Evolutionary conservation across 2,888 invertebrate genomes (phyloP).

Genomic region (Caenorhabditis sp.): DNA sequence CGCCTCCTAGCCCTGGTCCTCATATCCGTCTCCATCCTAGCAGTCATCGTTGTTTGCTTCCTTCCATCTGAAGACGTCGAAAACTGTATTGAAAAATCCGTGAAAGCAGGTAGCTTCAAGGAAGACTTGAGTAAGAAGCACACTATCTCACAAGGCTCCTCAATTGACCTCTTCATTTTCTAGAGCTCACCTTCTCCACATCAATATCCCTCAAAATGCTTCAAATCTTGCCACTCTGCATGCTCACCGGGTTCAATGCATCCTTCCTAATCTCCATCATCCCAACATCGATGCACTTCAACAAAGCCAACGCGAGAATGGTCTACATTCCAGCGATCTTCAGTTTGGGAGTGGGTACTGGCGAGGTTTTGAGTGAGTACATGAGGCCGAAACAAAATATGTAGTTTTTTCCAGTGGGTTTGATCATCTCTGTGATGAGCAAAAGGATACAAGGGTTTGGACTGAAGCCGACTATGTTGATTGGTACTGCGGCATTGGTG

Average conservation of each 20-base stretch:
- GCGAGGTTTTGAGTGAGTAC: slow-evolving; percentile 66
- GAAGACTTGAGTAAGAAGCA: slow-evolving; percentile 32
- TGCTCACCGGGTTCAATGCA: slow-evolving; percentile 47
- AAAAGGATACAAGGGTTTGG: too few relatives aligned
- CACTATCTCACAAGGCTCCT: too few relatives aligned
- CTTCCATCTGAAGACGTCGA: slow-evolving; percentile 66
- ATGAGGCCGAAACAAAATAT: too few relatives aligned
- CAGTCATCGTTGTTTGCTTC: slow-evolving; percentile 51
- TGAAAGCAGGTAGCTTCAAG: slow-evolving; percentile 34
- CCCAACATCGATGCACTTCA: slow-evolving; percentile 70
- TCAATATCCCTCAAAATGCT: slow-evolving; percentile 50
- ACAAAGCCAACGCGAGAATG: slow-evolving; percentile 39
- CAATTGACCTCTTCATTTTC: slow-evolving; percentile 1
- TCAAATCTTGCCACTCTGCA: slow-evolving; percentile 32
- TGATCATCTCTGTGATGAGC: too few relatives aligned
- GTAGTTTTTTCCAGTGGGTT: neutral
- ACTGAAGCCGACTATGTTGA: too few relatives aligned
- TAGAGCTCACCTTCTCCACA: slow-evolving; percentile 33
- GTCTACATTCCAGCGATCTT: slow-evolving; percentile 68
- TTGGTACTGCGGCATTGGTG: slow-evolving; percentile 33
- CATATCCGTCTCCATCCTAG: slow-evolving; percentile 54
- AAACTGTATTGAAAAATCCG: slow-evolving; percentile 67
- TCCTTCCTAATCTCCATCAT: slow-evolving; percentile 67
- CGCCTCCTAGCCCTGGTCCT: slow-evolving; percentile 63
- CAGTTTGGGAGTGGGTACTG: slow-evolving; percentile 61